A percentile compares a stretch with the other conserved stretches of the same genome.
Evolutionary conservation across 2,113 vertebrate genomes (phyloP).

Genomic region (Engraulis encrasicolus): DNA sequence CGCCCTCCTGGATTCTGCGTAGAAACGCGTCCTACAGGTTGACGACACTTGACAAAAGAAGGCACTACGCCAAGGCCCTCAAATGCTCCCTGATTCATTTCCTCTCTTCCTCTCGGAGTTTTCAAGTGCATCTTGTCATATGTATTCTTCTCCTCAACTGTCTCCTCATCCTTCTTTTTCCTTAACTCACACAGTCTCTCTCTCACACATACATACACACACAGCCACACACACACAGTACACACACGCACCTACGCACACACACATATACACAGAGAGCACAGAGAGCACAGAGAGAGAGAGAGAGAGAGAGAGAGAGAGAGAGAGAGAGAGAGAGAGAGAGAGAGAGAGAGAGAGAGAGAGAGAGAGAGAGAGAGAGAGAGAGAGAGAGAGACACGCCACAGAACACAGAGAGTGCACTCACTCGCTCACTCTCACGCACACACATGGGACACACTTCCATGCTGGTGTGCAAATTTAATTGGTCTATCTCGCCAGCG

Average conservation of each 20-base stretch:
- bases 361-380: too few species aligned
- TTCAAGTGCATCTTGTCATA: slow-evolving; percentile 19
- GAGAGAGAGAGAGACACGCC: too few species aligned
- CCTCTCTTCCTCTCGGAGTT: not conserved
- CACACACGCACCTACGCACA: not conserved
- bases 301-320: too few species aligned
- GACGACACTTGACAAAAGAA: not conserved
- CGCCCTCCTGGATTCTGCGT: not conserved
- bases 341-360: too few species aligned
- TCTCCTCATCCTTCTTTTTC: slow-evolving; percentile 4
- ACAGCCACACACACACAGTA: not conserved
- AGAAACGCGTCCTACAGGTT: not conserved
- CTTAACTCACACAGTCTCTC: too few species aligned
- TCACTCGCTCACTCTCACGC: slow-evolving; percentile 7
- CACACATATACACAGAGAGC: slow-evolving; percentile 10
- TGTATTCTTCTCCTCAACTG: not conserved
- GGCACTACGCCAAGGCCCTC: not conserved
- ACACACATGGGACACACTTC: not conserved
- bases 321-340: too few species aligned
- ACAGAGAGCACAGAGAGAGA: too few species aligned
- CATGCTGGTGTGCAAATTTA: slow-evolving; percentile 25
- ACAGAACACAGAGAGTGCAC: too few species aligned
- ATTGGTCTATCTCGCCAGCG: slow-evolving; percentile 42
- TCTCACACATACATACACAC: not conserved
- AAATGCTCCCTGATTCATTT: not conserved